Conservation (phyloP, 2,113 vertebrate species). For the Suricata suricatta region DNA sequence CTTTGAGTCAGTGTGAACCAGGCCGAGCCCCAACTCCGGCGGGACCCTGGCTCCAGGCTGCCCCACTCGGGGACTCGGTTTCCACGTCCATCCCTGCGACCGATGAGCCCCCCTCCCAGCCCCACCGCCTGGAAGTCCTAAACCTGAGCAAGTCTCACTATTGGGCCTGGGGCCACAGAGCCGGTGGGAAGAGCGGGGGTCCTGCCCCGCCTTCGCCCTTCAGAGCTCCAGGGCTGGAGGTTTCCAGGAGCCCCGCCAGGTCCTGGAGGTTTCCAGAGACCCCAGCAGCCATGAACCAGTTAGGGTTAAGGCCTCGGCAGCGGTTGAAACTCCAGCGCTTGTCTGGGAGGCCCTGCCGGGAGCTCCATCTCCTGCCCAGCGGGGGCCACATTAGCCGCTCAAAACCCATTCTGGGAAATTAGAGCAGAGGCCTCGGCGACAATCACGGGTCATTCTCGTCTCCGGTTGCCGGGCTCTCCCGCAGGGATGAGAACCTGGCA, state of each 20-base stretch:
- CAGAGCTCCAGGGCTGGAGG: slow-evolving; percentile 69
- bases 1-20: not conserved
- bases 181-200: not conserved
- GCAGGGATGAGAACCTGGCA: slow-evolving; percentile 82
- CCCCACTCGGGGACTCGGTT: not conserved
- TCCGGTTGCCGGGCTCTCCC: slow-evolving; percentile 81
- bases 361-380: slow-evolving; percentile 86
- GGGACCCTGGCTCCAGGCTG: not conserved
- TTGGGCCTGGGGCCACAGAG: not conserved
- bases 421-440: slow-evolving; percentile 85
- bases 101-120: too few relatives aligned
- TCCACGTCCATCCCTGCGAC: not conserved
- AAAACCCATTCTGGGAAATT: slow-evolving; percentile 88
- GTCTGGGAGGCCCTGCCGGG: slow-evolving; percentile 81
- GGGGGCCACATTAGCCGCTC: slow-evolving; percentile 86
- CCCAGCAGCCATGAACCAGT: slow-evolving; percentile 70
- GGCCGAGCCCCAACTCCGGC: not conserved
- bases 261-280: not conserved
- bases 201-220: too few relatives aligned
- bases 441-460: slow-evolving; percentile 87
- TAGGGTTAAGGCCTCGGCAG: slow-evolving; percentile 81
- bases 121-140: not conserved
- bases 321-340: slow-evolving; percentile 63
- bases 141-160: not conserved
- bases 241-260: slow-evolving; percentile 74